Evolutionary conservation across 2,888 invertebrate species (phyloP).

Genomic region (Hirtodrosophila cameraria): DNA sequence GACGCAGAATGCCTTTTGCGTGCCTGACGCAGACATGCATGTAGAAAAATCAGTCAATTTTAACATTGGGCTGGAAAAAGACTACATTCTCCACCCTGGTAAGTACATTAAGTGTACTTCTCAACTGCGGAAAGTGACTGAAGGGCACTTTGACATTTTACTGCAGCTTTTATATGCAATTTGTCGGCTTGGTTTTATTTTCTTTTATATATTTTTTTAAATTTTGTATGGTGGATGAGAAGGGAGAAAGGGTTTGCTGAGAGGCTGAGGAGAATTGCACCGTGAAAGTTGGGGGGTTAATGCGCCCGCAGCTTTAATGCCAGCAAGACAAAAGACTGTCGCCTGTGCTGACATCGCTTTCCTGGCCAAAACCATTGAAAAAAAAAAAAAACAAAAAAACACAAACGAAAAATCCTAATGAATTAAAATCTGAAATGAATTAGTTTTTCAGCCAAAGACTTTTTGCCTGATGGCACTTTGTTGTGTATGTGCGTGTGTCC

Average conservation of each 20-base stretch:
- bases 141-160: conserved; percentile 54
- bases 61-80: no score
- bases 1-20: no score
- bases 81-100: no score
- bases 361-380: conserved; percentile 16
- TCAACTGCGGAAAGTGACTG: no score
- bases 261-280: conserved; percentile 2
- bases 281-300: conserved; percentile 18
- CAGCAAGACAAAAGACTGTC: conserved; percentile 37
- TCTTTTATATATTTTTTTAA: not conserved
- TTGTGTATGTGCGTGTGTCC: not conserved
- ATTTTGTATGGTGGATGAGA: conserved; percentile 1
- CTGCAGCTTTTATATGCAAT: conserved; percentile 44
- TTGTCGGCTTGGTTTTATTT: conserved; percentile 31
- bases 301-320: conserved; percentile 44
- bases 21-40: no score
- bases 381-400: conserved; percentile 1
- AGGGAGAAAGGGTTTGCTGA: conserved; percentile 1
- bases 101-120: no score
- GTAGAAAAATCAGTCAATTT: no score
- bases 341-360: conserved; percentile 25
- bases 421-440: conserved; percentile 61
- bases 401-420: conserved; percentile 39
- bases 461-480: conserved; percentile 41
- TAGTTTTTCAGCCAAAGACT: conserved; percentile 50